Conservation (phyloP, 2,113 vertebrate species). For the Neoarius graeffei region DNA sequence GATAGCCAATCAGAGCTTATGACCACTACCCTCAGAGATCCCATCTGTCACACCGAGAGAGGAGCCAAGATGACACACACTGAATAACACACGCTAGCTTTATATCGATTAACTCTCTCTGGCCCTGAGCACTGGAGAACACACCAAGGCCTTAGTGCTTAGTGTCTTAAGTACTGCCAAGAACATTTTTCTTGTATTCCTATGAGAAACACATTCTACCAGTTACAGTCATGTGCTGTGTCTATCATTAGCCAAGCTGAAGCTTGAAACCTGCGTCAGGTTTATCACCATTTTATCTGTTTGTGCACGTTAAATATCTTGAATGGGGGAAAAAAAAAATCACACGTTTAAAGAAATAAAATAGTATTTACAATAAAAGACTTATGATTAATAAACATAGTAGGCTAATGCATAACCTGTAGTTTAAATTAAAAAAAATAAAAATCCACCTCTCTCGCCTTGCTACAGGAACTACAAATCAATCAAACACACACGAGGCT, state of each 20-base stretch:
- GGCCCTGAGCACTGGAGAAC: conserved; percentile 34
- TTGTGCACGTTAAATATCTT: background rate
- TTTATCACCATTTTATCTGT: background rate
- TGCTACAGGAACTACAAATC: conserved; percentile 42
- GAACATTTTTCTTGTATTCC: conserved; percentile 12
- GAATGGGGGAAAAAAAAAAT: background rate
- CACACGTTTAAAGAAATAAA: background rate
- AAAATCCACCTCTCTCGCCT: background rate
- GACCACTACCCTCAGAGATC: conserved; percentile 69
- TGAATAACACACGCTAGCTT: conserved; percentile 51
- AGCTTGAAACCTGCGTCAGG: background rate
- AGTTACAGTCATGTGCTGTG: background rate
- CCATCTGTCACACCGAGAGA: conserved; percentile 71
- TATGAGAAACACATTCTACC: conserved; percentile 22
- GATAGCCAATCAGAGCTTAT: conserved; percentile 62
- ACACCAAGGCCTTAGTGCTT: conserved; percentile 38
- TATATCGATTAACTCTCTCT: conserved; percentile 56
- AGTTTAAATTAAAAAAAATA: background rate
- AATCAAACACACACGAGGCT: conserved; percentile 44
- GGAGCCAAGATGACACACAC: conserved; percentile 64
- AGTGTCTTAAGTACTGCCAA: conserved; percentile 37
- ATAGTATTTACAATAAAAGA: background rate
- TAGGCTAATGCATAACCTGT: background rate
- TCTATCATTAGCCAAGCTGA: conserved; percentile 14
- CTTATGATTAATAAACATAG: too few species aligned